Conservation (phyloP, 2,113 vertebrate genomes). For the Salvelinus alpinus region DNA sequence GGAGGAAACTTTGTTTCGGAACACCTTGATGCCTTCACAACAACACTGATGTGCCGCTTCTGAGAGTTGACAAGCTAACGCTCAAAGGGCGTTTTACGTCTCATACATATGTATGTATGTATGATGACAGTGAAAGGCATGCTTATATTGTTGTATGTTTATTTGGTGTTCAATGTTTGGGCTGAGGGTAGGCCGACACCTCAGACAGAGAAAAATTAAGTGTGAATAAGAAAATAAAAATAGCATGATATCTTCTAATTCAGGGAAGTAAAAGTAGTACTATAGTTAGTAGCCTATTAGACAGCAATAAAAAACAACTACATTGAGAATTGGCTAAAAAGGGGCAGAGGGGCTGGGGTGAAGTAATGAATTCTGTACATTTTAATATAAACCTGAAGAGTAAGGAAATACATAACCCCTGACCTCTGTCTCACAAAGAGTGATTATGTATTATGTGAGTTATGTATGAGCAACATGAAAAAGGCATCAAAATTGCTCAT, state of each 20-base stretch:
- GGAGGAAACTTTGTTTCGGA: slow-evolving; percentile 68
- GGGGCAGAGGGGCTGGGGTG: too few relatives aligned
- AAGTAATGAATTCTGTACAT: too few relatives aligned
- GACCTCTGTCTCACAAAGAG: too few relatives aligned
- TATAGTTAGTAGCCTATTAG: background rate
- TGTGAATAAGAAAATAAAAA: background rate
- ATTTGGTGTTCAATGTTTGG: background rate
- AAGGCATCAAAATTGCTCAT: too few relatives aligned
- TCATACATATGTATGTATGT: slow-evolving; percentile 69
- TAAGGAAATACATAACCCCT: too few relatives aligned
- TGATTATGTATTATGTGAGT: too few relatives aligned
- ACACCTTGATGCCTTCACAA: slow-evolving; percentile 43
- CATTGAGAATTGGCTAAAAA: too few relatives aligned
- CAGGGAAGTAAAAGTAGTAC: background rate
- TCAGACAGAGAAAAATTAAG: background rate
- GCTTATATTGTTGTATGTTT: background rate
- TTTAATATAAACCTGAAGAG: too few relatives aligned
- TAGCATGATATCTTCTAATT: background rate
- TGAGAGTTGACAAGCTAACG: slow-evolving; percentile 64
- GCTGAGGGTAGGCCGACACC: background rate
- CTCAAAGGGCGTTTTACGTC: slow-evolving; percentile 69
- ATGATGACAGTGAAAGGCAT: background rate
- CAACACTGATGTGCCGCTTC: slow-evolving; percentile 50
- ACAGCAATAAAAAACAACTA: too few relatives aligned
- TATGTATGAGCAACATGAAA: too few relatives aligned